Base-by-base conservation (phyloP, 2,113 vertebrate species). In the Camelus dromedarius region DNA sequence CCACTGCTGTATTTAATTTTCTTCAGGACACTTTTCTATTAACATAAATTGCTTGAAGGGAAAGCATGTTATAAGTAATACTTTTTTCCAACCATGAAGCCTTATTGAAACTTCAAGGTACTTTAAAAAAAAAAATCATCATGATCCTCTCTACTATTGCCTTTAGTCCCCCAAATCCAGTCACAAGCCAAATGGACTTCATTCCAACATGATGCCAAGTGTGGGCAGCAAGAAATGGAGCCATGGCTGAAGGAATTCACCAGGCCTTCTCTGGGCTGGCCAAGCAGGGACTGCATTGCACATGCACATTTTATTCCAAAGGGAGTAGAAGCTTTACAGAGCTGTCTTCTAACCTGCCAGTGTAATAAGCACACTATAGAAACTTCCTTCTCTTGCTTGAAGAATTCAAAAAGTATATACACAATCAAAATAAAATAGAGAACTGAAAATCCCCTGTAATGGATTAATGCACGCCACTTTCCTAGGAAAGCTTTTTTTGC, bases 1-100 rank as follows among this genome's bases (percentile, higher is more conserved):
- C 89, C 52, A 94, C 42, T 89, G 72, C 76, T 94, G 94, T 92
- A 64, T 96, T 98, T 96, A 98, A 96, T 95, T 97, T 97, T 97
- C 93, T 96, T 95, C 0, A 0, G 96, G 97, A 98, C 50, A 97
- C 72, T 87, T 97, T 97, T 96, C 96, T 95, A 79, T 97, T 97
- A 95, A 96, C 96, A 96, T 96, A 96, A 94, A 95, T 96, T 66
- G 26, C 88, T 96, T 70, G 73, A 97, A 97, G 88, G 96, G 96
- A 98, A 97, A 96, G 48, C 60, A 89, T n/a, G 50, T 54, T 89
- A 56, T 83, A 73, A 95, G 85, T 92, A 88, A 95, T 97, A 93
- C 92, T 98, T 93, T 95, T 95, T 87, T 96, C 86, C 52, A 95
- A 97, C 93, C n/a, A 64, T 77, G 60, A 96, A 70, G 24, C 15